Percentiles rank a stretch among this genome's conserved stretches.
Conservation (phyloP, 2,797 vertebrate genomes). For the Poecile montanus region DNA sequence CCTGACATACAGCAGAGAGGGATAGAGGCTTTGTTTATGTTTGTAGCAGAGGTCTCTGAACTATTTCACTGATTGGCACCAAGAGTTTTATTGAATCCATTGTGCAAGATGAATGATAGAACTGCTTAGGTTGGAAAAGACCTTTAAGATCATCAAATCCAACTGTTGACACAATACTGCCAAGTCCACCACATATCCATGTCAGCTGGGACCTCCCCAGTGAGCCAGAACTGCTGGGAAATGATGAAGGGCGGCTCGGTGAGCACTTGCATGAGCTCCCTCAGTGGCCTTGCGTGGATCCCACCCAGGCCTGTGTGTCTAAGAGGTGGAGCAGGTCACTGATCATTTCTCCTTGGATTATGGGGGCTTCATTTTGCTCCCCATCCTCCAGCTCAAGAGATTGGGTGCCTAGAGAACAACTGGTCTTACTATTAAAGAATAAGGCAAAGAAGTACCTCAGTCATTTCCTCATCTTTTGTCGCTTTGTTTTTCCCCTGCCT, state of each 20-base stretch:
- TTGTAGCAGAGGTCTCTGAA: background rate
- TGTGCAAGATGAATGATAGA: background rate
- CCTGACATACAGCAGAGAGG: too few relatives aligned
- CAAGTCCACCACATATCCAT: background rate
- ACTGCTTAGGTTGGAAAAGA: background rate
- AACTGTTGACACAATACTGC: background rate
- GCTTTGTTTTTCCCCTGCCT: background rate
- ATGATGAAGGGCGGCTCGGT: fast-evolving
- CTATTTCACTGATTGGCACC: background rate
- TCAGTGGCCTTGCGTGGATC: background rate
- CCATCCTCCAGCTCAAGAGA: background rate
- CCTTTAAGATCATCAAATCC: background rate
- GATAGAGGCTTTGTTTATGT: too few relatives aligned
- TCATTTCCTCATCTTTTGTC: background rate
- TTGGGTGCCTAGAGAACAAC: background rate
- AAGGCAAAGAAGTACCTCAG: background rate
- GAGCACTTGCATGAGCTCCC: background rate
- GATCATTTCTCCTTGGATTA: background rate
- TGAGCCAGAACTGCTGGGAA: background rate
- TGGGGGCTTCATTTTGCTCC: background rate
- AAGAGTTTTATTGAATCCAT: background rate
- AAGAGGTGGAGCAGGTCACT: background rate
- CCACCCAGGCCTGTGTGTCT: background rate
- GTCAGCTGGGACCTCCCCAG: background rate
- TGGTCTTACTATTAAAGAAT: background rate